Conservation (phyloP, 2,888 invertebrate genomes). For the Catonia carolina region DNA sequence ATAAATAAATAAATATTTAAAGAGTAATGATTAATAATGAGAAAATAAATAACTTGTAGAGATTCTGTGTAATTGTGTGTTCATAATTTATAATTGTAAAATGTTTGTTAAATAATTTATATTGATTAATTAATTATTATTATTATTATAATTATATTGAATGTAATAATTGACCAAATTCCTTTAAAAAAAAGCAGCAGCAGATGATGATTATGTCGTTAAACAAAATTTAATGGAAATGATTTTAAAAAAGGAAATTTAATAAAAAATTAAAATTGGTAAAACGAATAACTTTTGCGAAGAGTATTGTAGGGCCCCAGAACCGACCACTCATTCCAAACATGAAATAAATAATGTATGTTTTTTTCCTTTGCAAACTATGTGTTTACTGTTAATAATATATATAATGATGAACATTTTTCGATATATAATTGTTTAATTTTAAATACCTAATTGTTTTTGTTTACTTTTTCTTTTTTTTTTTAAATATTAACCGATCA, state of each 20-base stretch:
- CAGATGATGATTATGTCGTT: constrained; percentile 11
- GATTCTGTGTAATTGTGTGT: constrained; percentile 28
- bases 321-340: constrained; percentile 22
- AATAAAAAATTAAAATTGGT: too few relatives aligned
- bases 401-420: too few relatives aligned
- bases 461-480: too few relatives aligned
- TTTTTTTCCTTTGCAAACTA: background rate
- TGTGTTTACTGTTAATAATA: too few relatives aligned
- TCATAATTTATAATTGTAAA: constrained; percentile 25
- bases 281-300: background rate
- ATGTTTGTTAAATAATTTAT: too few relatives aligned
- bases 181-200: constrained; percentile 7
- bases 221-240: constrained; percentile 1
- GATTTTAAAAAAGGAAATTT: too few relatives aligned
- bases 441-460: too few relatives aligned
- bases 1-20: constrained; percentile 4
- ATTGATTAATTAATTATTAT: too few relatives aligned
- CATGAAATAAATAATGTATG: constrained; percentile 17
- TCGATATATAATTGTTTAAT: too few relatives aligned
- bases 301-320: background rate
- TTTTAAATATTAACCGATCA: too few relatives aligned
- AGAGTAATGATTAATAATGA: background rate
- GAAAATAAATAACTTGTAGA: constrained; percentile 20
- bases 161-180: constrained; percentile 15
- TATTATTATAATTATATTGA: too few relatives aligned